Evolutionary conservation across 2,797 vertebrate species (phyloP).

Genomic region (Clarias pachynema): DNA sequence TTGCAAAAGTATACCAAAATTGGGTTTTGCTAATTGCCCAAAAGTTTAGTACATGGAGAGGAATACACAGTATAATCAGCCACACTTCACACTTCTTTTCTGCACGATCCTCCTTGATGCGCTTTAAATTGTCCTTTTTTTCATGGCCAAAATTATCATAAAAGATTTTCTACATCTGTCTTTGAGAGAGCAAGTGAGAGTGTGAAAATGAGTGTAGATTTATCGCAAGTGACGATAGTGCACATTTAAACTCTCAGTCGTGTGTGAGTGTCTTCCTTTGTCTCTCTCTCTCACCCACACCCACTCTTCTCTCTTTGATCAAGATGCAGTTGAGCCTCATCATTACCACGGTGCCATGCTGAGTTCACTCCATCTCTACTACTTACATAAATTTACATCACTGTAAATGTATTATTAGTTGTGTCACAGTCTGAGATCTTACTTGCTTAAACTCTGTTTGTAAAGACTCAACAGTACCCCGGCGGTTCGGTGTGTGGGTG

Average conservation of each 20-base stretch:
- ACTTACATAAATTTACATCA: background rate
- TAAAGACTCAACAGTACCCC: background rate
- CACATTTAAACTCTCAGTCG: background rate
- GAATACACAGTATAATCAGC: background rate
- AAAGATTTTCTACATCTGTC: background rate
- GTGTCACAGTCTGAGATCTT: background rate
- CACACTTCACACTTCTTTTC: background rate
- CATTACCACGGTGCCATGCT: background rate
- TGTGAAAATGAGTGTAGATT: background rate
- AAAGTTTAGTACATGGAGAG: background rate
- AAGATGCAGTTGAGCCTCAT: background rate
- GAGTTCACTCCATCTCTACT: background rate
- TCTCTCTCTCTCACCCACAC: background rate
- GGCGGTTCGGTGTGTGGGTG: background rate
- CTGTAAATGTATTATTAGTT: slow-evolving; percentile 7
- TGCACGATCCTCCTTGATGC: background rate
- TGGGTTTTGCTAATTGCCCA: background rate
- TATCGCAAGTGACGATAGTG: background rate
- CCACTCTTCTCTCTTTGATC: background rate
- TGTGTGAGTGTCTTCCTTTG: background rate
- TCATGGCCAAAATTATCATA: too few species aligned
- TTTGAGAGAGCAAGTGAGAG: background rate
- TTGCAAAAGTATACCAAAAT: background rate
- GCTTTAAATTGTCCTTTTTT: background rate
- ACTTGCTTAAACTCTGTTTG: background rate